phyloP scores from a whole-genome alignment of 2,797 vertebrate species.

The Furcifer pardalis region DNA sequence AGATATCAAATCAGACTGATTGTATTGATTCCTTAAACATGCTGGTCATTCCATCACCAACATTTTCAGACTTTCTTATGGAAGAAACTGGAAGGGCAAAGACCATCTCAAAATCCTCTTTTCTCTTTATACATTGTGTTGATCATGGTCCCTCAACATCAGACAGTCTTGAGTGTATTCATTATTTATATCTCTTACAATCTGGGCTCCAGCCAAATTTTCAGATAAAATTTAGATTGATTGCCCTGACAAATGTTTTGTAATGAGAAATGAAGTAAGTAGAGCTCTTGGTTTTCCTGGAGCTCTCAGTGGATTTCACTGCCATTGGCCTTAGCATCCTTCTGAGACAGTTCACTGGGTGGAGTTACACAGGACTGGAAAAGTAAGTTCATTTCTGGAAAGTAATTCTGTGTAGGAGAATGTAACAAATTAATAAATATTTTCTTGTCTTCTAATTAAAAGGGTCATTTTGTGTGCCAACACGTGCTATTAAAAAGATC shows the following conservation, averaged over 20 bases:
- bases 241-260: background rate
- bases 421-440: too few species aligned
- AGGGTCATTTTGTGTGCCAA: too few species aligned
- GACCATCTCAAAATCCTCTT: background rate
- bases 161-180: background rate
- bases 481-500: too few species aligned
- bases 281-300: background rate
- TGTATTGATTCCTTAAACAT: constrained; percentile 1
- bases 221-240: background rate
- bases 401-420: background rate
- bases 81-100: background rate
- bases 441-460: too few species aligned
- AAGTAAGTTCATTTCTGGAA: background rate
- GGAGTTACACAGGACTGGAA: background rate
- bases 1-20: constrained; percentile 1
- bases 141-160: too few species aligned
- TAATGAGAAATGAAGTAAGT: background rate
- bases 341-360: background rate
- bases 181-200: background rate
- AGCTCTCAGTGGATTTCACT: background rate
- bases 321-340: background rate
- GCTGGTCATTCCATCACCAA: background rate
- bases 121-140: background rate
- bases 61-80: background rate
- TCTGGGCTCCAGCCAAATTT: background rate